A percentile compares a stretch with the other conserved stretches of the same genome.
Evolutionary conservation across 2,113 vertebrate species (phyloP).

Genomic region (Calidris pygmaea): DNA sequence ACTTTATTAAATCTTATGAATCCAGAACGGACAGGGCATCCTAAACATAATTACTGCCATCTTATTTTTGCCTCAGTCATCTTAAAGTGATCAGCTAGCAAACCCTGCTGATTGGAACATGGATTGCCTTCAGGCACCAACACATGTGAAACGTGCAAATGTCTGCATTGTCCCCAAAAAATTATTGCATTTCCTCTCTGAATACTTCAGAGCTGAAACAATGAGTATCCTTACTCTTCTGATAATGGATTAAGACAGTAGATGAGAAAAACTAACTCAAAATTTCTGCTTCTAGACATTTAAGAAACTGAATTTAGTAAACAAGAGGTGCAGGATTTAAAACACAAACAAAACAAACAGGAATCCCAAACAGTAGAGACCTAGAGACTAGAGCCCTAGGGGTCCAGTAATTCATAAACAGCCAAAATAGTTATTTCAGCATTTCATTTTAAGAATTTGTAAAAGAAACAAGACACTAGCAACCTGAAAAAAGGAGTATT

Average conservation of each 20-base stretch:
- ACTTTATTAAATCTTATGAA: not conserved
- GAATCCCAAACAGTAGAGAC: not conserved
- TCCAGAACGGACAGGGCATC: not conserved
- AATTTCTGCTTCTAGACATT: not conserved
- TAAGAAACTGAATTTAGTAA: not conserved
- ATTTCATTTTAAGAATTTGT: not conserved
- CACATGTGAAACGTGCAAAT: not conserved
- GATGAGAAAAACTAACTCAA: not conserved
- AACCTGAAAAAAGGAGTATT: not conserved
- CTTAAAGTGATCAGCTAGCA: not conserved
- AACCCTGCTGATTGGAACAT: not conserved
- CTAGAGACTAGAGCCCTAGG: not conserved
- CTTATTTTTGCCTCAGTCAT: not conserved
- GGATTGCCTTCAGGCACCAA: not conserved
- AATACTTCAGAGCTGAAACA: not conserved
- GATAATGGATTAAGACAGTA: not conserved
- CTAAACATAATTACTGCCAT: not conserved
- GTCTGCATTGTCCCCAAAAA: not conserved
- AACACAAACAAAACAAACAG: not conserved
- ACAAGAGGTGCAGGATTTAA: not conserved
- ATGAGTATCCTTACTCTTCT: not conserved
- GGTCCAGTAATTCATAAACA: not conserved
- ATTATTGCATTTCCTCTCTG: not conserved
- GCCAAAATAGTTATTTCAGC: not conserved
- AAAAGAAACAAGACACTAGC: not conserved